phyloP scores from a whole-genome alignment of 2,797 vertebrate genomes.

The Phylloscopus collybita region DNA sequence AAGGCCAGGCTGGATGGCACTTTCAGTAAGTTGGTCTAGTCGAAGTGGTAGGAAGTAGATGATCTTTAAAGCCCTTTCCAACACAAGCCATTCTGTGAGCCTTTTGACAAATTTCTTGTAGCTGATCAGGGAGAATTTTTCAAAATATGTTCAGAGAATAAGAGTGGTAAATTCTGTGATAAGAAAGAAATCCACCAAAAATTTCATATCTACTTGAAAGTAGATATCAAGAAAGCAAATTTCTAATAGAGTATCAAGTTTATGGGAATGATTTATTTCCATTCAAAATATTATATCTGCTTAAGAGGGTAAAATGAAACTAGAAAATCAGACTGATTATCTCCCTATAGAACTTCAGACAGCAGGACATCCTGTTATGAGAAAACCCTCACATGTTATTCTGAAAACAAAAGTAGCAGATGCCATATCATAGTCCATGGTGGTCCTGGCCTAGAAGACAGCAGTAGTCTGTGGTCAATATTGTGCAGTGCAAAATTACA shows the following conservation, averaged over 20 bases:
- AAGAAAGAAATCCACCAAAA: neutral
- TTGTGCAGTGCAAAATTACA: neutral
- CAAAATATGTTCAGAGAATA: neutral
- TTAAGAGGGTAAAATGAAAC: neutral
- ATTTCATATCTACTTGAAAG: neutral
- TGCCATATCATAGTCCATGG: neutral
- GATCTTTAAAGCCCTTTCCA: neutral
- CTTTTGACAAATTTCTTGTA: neutral
- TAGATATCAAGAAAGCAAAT: neutral
- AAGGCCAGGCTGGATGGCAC: neutral
- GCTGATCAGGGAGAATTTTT: neutral
- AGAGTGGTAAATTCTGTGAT: neutral
- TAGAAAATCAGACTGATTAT: neutral
- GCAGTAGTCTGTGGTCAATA: neutral
- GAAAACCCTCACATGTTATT: neutral
- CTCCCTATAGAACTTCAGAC: neutral
- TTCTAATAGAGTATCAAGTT: neutral
- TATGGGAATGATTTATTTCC: neutral
- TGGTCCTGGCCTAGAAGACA: neutral
- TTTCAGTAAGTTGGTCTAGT: neutral
- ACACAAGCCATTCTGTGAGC: neutral
- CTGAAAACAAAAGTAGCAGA: neutral
- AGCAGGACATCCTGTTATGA: neutral
- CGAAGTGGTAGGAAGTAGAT: neutral
- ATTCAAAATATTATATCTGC: neutral